phyloP scores from a whole-genome alignment of 2,113 vertebrate genomes.

The Pygoscelis adeliae region DNA sequence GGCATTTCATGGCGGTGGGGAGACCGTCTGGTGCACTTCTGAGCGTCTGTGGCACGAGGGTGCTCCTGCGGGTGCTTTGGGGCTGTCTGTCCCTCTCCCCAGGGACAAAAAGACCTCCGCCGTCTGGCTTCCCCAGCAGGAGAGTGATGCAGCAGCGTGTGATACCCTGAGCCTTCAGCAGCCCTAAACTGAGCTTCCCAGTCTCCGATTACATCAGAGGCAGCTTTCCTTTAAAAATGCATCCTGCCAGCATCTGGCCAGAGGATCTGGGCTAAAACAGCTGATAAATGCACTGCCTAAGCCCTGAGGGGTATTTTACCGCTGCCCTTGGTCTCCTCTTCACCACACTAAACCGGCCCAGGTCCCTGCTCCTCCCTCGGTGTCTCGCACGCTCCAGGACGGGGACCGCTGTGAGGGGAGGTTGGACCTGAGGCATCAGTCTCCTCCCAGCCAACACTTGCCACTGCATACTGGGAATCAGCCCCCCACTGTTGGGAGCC shows the following conservation, averaged over 20 bases:
- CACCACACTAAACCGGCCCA: neutral
- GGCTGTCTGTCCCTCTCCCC: neutral
- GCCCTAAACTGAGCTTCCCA: neutral
- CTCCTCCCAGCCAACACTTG: neutral
- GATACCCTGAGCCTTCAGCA: neutral
- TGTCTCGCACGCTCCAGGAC: neutral
- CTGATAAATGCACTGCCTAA: neutral
- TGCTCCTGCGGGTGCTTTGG: neutral
- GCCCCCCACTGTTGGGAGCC: neutral
- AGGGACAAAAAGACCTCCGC: neutral
- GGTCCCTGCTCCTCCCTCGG: rapidly evolving
- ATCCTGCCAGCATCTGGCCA: neutral
- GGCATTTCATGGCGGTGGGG: rapidly evolving
- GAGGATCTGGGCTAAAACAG: neutral
- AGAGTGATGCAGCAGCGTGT: neutral
- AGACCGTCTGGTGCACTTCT: neutral
- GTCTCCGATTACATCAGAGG: neutral
- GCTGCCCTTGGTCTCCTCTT: neutral
- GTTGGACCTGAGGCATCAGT: neutral
- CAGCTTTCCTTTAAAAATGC: neutral
- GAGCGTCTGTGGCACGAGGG: rapidly evolving
- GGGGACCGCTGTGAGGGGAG: rapidly evolving
- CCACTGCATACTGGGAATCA: neutral
- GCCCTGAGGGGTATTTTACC: neutral
- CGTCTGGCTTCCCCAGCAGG: rapidly evolving